Evolutionary conservation across 2,797 vertebrate genomes (phyloP).

Genomic region (Tadarida brasiliensis): DNA sequence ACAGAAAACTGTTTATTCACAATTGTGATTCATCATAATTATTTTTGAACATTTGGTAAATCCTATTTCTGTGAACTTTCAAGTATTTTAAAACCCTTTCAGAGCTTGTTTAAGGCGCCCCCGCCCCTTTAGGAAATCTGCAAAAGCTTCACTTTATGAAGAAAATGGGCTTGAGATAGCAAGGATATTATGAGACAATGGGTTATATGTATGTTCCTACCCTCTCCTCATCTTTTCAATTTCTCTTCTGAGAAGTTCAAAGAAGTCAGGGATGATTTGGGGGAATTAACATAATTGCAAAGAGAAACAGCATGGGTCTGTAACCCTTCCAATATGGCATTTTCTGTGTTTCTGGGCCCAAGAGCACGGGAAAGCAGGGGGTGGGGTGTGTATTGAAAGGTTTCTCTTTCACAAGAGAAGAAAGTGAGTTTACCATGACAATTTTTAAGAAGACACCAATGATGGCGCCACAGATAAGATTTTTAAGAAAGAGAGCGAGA

Average conservation of each 20-base stretch:
- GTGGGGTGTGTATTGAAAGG: background rate
- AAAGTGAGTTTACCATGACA: background rate
- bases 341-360: background rate
- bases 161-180: conserved; percentile 48
- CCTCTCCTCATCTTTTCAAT: conserved; percentile 24
- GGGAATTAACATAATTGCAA: conserved; percentile 57
- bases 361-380: background rate
- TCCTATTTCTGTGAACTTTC: conserved; percentile 75
- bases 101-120: conserved; percentile 19
- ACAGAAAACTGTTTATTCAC: conserved; percentile 79
- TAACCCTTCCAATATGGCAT: background rate
- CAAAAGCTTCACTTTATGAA: conserved; percentile 50
- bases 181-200: background rate
- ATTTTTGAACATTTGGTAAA: conserved; percentile 82
- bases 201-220: background rate
- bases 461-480: background rate
- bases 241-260: conserved; percentile 48
- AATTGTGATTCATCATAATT: conserved; percentile 82
- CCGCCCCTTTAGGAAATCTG: conserved; percentile 43
- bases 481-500: conserved; percentile 32
- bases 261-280: conserved; percentile 23
- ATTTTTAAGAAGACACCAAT: conserved; percentile 26
- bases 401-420: conserved; percentile 8
- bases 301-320: background rate
- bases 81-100: conserved; percentile 67